Percentiles rank a stretch among this genome's conserved stretches.
These are phyloP conservation scores for Hecatera dysodea DNA, from an alignment of 2,888 invertebrate genomes.

Conservation along the genomic window DNA sequence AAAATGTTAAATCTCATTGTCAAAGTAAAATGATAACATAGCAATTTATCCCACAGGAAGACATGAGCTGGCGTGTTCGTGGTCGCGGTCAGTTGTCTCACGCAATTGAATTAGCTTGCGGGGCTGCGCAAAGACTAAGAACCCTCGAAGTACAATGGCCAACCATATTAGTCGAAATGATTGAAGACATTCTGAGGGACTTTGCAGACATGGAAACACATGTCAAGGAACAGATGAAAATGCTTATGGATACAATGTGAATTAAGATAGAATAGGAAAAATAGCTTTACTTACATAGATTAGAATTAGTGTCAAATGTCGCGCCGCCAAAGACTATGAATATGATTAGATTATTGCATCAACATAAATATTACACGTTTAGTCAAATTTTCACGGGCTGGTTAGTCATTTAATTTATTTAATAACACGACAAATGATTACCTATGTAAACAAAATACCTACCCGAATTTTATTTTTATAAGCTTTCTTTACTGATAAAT, in stretches of 20 bases:
- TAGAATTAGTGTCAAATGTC: slow-evolving; percentile 61
- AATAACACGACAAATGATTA: slow-evolving; percentile 10
- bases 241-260: slow-evolving; percentile 85
- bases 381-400: slow-evolving; percentile 15
- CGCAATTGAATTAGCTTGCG: slow-evolving; percentile 94
- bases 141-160: slow-evolving; percentile 95
- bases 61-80: slow-evolving; percentile 93
- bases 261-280: slow-evolving; percentile 21
- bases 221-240: slow-evolving; percentile 92
- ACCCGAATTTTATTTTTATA: slow-evolving; percentile 44
- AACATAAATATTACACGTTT: slow-evolving; percentile 21
- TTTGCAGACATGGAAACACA: slow-evolving; percentile 95
- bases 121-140: slow-evolving; percentile 94
- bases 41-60: slow-evolving; percentile 90
- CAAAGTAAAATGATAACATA: neutral
- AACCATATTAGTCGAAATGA: slow-evolving; percentile 93
- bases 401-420: slow-evolving; percentile 15
- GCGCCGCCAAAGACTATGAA: slow-evolving; percentile 62
- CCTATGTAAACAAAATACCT: slow-evolving; percentile 3
- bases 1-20: neutral
- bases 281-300: slow-evolving; percentile 40
- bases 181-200: slow-evolving; percentile 94
- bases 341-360: slow-evolving; percentile 28
- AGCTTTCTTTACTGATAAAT: slow-evolving; percentile 19
- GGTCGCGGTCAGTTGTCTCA: slow-evolving; percentile 93